Evolutionary conservation across 35 echinoderm and acorn worm genomes (phyloP).

Genomic region (Ophioderma brevispina): DNA sequence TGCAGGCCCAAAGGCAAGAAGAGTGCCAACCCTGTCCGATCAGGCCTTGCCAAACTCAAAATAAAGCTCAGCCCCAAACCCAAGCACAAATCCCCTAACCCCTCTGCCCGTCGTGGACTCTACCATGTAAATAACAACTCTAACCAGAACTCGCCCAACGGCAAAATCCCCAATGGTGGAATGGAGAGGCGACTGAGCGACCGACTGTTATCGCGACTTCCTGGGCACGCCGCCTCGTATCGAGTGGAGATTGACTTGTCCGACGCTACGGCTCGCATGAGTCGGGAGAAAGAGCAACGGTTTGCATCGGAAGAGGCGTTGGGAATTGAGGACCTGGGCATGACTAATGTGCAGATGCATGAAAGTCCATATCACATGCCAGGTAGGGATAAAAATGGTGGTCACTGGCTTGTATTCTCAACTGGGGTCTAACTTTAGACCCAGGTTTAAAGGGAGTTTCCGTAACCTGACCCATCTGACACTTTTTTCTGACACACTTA

Average conservation of each 20-base stretch:
- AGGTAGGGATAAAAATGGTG: too few relatives aligned
- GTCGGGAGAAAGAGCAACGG: not conserved
- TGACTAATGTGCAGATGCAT: not conserved
- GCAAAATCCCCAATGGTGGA: constrained; percentile 10
- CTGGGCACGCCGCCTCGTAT: not conserved
- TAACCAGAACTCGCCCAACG: constrained; percentile 19
- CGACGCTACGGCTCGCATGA: not conserved
- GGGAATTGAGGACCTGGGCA: constrained; percentile 19
- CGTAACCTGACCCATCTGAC: too few relatives aligned
- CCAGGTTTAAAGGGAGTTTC: too few relatives aligned
- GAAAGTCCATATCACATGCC: not conserved
- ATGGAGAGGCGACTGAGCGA: constrained; percentile 1
- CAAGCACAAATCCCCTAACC: not conserved
- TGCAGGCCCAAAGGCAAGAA: not conserved
- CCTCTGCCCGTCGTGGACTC: not conserved
- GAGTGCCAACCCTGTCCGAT: not conserved
- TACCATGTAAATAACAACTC: not conserved
- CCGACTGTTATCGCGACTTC: not conserved
- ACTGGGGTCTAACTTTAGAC: too few relatives aligned
- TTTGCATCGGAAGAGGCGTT: constrained; percentile 34
- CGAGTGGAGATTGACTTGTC: not conserved
- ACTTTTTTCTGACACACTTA: too few relatives aligned
- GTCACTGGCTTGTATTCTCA: too few relatives aligned
- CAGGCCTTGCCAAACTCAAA: not conserved
- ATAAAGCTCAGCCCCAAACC: not conserved